Evolutionary conservation across 1,140 invertebrate genomes (phyloP).

Genomic region (Harpegnathos saltator): DNA sequence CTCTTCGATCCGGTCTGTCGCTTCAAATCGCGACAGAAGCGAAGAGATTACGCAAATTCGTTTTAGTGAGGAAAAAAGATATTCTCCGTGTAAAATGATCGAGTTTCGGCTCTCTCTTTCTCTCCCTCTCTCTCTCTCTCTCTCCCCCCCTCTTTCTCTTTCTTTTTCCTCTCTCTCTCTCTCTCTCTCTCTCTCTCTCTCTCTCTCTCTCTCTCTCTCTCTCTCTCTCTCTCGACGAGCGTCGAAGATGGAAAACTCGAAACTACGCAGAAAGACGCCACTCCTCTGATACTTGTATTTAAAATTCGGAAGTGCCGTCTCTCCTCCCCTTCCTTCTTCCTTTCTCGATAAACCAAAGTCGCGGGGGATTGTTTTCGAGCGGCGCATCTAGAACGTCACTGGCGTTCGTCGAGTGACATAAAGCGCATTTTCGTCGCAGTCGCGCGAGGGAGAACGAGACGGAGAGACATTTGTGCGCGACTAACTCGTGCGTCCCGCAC

Average conservation of each 20-base stretch:
- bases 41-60: too few species aligned
- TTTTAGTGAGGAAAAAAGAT: too few species aligned
- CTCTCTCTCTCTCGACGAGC: not conserved
- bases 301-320: conserved; percentile 32
- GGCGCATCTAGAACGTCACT: conserved; percentile 3
- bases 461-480: conserved; percentile 39
- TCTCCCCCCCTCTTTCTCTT: too few species aligned
- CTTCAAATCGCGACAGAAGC: too few species aligned
- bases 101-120: too few species aligned
- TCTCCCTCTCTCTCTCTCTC: too few species aligned
- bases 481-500: conserved; percentile 58
- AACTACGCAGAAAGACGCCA: not conserved
- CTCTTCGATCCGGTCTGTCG: too few species aligned
- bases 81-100: too few species aligned
- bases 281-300: conserved; percentile 25
- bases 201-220: too few species aligned
- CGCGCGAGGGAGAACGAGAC: not conserved
- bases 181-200: too few species aligned
- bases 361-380: conserved; percentile 24
- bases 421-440: conserved; percentile 37
- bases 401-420: not conserved
- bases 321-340: not conserved
- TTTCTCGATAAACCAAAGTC: not conserved
- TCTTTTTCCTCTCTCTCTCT: too few species aligned
- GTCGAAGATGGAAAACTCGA: not conserved